A percentile compares a stretch with the other conserved stretches of the same genome.
Evolutionary conservation across 2,888 invertebrate species (phyloP).

Genomic region (Netelia melanura): DNA sequence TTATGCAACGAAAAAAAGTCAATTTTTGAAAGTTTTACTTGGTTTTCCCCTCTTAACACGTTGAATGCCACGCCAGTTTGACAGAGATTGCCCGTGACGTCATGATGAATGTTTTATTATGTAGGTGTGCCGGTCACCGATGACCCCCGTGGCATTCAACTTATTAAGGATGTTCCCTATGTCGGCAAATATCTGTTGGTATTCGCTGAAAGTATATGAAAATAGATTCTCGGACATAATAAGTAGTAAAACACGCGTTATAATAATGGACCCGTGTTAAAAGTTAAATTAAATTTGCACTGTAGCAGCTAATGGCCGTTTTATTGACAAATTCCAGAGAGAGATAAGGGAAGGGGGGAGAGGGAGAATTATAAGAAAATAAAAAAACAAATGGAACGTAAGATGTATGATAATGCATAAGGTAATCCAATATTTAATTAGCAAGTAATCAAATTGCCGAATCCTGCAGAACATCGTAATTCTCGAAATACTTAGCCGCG

Average conservation of each 20-base stretch:
- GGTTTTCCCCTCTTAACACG: no score
- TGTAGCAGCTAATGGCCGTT: neutral
- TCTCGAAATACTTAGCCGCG: neutral
- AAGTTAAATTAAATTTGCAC: neutral
- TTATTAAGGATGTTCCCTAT: slow-evolving; percentile 22
- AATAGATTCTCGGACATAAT: neutral
- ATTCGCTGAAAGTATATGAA: neutral
- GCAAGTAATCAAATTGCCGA: neutral
- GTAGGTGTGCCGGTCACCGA: no score
- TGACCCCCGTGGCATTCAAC: no score
- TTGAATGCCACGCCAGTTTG: no score
- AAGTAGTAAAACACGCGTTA: neutral
- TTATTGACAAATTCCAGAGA: neutral
- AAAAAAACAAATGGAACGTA: neutral
- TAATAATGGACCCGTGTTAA: neutral
- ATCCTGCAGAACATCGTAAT: neutral
- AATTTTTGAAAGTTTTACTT: no score
- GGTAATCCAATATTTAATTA: slow-evolving; percentile 8
- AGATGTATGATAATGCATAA: slow-evolving; percentile 1
- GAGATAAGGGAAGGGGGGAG: neutral
- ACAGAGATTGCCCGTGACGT: no score
- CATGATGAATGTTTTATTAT: no score
- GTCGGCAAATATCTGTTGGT: neutral
- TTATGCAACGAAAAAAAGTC: no score
- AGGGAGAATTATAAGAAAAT: neutral